Evolutionary conservation across 2,888 invertebrate species (phyloP).

Genomic region (Hydriomena furcata): DNA sequence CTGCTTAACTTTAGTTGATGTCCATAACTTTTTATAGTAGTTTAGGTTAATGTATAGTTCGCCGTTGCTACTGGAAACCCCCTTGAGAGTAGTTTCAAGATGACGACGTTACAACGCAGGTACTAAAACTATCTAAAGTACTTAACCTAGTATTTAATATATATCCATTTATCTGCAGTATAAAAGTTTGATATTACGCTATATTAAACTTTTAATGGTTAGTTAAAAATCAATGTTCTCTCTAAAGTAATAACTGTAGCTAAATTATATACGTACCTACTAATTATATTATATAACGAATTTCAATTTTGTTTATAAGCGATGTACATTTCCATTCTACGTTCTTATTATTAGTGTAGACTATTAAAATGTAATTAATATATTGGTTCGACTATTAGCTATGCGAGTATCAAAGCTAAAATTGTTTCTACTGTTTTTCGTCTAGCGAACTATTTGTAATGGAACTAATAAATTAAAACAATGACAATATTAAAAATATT

Average conservation of each 20-base stretch:
- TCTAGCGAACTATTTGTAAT: conserved; percentile 72
- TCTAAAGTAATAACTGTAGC: conserved; percentile 34
- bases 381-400: conserved; percentile 47
- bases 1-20: conserved; percentile 46
- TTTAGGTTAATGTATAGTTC: conserved; percentile 8
- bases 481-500: conserved; percentile 81
- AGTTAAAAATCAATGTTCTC: conserved; percentile 22
- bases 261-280: conserved; percentile 48
- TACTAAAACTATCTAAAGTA: conserved; percentile 21
- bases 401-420: conserved; percentile 48
- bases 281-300: conserved; percentile 53
- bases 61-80: background rate
- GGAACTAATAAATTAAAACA: conserved; percentile 75
- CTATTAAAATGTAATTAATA: conserved; percentile 53
- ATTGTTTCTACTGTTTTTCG: conserved; percentile 61
- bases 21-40: conserved; percentile 16
- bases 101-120: conserved; percentile 1
- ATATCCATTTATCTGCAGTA: conserved; percentile 17
- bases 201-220: conserved; percentile 8
- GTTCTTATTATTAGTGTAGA: conserved; percentile 51
- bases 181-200: conserved; percentile 17
- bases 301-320: conserved; percentile 58
- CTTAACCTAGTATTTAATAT: conserved; percentile 1
- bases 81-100: conserved; percentile 8
- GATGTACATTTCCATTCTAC: conserved; percentile 55